Conservation (phyloP, 2,113 vertebrate species). For the Neolamprologus ventralis region DNA sequence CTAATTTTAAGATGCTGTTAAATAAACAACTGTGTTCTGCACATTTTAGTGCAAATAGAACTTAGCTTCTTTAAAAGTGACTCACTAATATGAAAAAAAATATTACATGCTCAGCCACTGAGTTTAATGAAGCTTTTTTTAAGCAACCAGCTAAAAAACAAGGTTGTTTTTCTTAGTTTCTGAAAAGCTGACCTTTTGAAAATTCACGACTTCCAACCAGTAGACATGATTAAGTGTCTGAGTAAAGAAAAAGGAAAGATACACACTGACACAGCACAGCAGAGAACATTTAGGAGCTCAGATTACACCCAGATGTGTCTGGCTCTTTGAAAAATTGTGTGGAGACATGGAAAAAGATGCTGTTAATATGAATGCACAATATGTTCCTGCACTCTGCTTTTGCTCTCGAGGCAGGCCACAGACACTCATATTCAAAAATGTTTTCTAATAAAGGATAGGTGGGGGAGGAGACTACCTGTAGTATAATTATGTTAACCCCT, state of each 20-base stretch:
- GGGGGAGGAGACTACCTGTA: background rate
- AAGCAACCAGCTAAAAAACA: background rate
- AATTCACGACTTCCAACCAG: background rate
- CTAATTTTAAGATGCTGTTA: background rate
- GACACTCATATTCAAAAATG: background rate
- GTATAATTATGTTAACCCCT: background rate
- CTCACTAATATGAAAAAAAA: background rate
- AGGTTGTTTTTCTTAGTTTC: background rate
- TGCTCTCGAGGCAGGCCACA: background rate
- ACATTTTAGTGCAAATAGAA: background rate
- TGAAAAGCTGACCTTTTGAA: conserved; percentile 31
- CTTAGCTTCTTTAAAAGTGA: background rate
- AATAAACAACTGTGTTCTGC: background rate
- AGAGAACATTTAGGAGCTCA: background rate
- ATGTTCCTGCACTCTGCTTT: background rate
- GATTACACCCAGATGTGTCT: background rate
- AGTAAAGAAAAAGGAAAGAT: background rate
- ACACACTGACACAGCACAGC: background rate
- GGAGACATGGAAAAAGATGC: background rate
- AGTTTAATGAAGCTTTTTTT: background rate
- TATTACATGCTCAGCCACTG: background rate
- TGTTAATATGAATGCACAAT: background rate
- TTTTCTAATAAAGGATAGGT: background rate
- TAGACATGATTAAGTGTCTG: background rate
- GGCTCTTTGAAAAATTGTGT: background rate